These are phyloP conservation scores for Cyanocitta stelleri DNA, from an alignment of 2,113 vertebrate species.

Conservation along the genomic window DNA sequence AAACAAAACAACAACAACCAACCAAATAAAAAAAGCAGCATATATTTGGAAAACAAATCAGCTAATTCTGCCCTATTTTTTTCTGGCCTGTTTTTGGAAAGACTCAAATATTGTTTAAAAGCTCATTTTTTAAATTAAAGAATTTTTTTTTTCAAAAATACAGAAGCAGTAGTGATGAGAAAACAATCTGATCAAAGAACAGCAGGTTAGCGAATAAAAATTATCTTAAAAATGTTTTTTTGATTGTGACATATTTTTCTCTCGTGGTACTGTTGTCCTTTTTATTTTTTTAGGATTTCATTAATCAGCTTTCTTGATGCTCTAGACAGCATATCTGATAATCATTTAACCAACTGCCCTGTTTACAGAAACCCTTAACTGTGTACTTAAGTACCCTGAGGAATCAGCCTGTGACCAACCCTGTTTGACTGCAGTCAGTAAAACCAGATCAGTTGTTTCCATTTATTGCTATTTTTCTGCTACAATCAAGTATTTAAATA, in stretches of 20 bases:
- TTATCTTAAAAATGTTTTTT: background rate
- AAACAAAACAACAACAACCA: background rate
- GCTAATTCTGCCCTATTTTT: background rate
- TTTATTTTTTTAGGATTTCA: background rate
- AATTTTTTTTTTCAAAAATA: background rate
- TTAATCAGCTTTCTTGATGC: background rate
- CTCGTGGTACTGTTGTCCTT: background rate
- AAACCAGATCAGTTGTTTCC: background rate
- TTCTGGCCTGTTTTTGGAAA: background rate
- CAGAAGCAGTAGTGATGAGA: background rate
- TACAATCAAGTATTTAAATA: slow-evolving; percentile 24
- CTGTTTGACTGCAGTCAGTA: background rate
- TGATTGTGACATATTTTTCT: background rate
- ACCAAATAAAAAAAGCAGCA: background rate
- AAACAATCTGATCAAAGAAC: background rate
- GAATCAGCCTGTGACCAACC: background rate
- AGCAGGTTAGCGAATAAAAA: background rate
- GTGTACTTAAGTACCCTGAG: background rate
- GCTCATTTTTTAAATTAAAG: background rate
- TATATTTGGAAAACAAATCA: background rate
- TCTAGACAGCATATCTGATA: background rate
- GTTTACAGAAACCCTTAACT: background rate
- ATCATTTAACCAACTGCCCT: background rate
- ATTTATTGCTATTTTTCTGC: background rate
- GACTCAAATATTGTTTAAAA: background rate